These are phyloP conservation scores for Nymphalis urticae DNA, from an alignment of 2,888 invertebrate genomes.

Conservation along the genomic window DNA sequence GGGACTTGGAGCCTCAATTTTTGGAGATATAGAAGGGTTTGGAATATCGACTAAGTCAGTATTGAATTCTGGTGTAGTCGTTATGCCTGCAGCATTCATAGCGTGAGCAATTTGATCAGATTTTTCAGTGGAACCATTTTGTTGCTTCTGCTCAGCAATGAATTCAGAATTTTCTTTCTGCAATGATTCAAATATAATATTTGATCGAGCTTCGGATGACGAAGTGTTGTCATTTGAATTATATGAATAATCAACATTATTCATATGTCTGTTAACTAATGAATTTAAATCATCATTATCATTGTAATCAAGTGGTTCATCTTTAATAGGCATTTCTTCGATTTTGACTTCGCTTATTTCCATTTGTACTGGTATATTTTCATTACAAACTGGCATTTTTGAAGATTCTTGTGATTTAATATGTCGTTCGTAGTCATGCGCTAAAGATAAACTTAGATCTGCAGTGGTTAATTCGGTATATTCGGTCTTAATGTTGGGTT, in stretches of 20 bases:
- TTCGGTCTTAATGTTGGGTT: constrained; percentile 66
- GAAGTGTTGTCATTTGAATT: constrained; percentile 41
- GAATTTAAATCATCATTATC: constrained; percentile 47
- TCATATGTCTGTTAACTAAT: constrained; percentile 43
- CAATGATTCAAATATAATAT: constrained; percentile 39
- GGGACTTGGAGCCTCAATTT: constrained; percentile 56
- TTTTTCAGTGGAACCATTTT: constrained; percentile 57
- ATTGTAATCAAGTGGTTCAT: constrained; percentile 48
- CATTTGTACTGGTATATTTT: constrained; percentile 55
- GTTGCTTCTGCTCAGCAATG: constrained; percentile 42
- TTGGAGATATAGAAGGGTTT: constrained; percentile 62
- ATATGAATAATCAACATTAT: constrained; percentile 49
- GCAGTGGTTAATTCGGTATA: constrained; percentile 76
- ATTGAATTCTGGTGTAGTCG: constrained; percentile 53
- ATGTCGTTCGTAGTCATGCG: constrained; percentile 61
- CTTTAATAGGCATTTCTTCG: constrained; percentile 56
- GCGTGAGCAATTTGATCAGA: constrained; percentile 73
- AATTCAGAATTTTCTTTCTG: constrained; percentile 36
- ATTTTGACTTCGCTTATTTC: constrained; percentile 53
- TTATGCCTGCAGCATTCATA: constrained; percentile 74
- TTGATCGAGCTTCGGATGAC: constrained; percentile 36
- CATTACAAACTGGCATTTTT: constrained; percentile 47
- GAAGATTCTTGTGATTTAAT: constrained; percentile 49
- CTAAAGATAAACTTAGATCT: constrained; percentile 63
- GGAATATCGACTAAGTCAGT: constrained; percentile 71